phyloP scores from a whole-genome alignment of 2,888 invertebrate genomes.

The Hypselothyrea guttata region DNA sequence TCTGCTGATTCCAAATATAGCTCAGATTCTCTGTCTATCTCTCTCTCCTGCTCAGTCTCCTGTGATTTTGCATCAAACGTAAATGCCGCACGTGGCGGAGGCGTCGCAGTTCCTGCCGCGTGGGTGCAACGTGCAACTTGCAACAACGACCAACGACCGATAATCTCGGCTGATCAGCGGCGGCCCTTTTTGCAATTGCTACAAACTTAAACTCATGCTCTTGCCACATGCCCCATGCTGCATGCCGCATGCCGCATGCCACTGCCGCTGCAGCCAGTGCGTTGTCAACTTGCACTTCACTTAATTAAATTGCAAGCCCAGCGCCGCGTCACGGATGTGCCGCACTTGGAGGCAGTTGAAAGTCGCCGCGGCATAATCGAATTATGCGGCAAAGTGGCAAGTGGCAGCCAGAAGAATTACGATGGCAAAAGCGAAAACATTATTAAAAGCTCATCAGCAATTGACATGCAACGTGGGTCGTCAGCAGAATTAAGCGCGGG shows the following conservation, averaged over 20 bases:
- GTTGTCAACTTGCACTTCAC: slow-evolving; percentile 64
- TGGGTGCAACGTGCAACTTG: slow-evolving; percentile 48
- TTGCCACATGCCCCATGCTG: slow-evolving; percentile 1
- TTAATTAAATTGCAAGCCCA: slow-evolving; percentile 73
- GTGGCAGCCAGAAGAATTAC: slow-evolving; percentile 65
- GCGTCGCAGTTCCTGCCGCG: slow-evolving; percentile 36
- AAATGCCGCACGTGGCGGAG: slow-evolving; percentile 65
- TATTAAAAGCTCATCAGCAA: slow-evolving; percentile 77
- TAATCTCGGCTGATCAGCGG: slow-evolving; percentile 68
- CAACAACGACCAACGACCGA: slow-evolving; percentile 48
- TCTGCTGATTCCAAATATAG: slow-evolving; percentile 29
- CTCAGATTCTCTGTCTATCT: background rate
- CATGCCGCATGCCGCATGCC: slow-evolving; percentile 5
- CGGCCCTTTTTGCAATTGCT: slow-evolving; percentile 57
- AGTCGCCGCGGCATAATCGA: slow-evolving; percentile 71
- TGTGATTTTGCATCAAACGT: slow-evolving; percentile 59
- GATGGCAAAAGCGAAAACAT: slow-evolving; percentile 69
- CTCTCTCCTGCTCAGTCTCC: background rate
- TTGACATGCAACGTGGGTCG: slow-evolving; percentile 65
- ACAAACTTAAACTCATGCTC: slow-evolving; percentile 38
- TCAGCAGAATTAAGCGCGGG: background rate
- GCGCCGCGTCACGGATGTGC: slow-evolving; percentile 63
- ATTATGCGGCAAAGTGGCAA: slow-evolving; percentile 72
- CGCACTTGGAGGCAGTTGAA: slow-evolving; percentile 50
- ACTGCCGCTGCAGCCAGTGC: slow-evolving; percentile 7